Percentiles rank a stretch among this genome's conserved stretches.
phyloP scores from a whole-genome alignment of 2,888 invertebrate genomes.

The Himalopsyche tibetana region DNA sequence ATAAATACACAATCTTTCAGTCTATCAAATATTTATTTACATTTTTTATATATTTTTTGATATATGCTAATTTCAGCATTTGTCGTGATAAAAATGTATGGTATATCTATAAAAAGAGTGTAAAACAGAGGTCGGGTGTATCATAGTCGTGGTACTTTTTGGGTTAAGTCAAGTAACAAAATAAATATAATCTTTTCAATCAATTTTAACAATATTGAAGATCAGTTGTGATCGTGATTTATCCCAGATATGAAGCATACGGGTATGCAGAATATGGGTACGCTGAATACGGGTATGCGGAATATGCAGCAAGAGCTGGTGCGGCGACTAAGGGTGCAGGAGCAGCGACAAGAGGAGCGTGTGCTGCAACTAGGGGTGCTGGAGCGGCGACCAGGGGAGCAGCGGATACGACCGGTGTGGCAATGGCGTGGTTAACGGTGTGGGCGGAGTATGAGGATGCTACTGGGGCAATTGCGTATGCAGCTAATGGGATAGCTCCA shows the following conservation, averaged over 20 bases:
- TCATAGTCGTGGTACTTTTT: no score
- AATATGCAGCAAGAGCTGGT: neutral
- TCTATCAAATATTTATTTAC: no score
- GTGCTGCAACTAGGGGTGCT: slow-evolving; percentile 67
- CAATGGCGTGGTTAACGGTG: slow-evolving; percentile 85
- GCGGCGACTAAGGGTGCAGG: neutral
- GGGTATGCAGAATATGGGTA: slow-evolving; percentile 59
- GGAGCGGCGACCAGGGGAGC: slow-evolving; percentile 69
- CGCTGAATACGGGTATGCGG: slow-evolving; percentile 63
- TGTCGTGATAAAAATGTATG: no score
- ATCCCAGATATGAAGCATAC: slow-evolving; percentile 32
- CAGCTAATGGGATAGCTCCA: slow-evolving; percentile 70
- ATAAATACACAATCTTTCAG: no score
- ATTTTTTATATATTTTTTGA: no score
- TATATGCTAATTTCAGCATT: no score
- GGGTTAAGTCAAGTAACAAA: no score
- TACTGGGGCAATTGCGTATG: slow-evolving; percentile 80
- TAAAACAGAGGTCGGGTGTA: no score
- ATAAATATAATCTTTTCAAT: no score
- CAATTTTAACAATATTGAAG: no score
- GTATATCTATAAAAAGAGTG: no score
- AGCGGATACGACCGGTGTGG: slow-evolving; percentile 78
- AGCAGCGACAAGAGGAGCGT: slow-evolving; percentile 47
- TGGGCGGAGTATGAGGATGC: slow-evolving; percentile 87
- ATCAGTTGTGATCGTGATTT: neutral